Percentiles rank a stretch among this genome's conserved stretches.
phyloP scores from a whole-genome alignment of 2,888 invertebrate genomes.

The Limenitis camilla region DNA sequence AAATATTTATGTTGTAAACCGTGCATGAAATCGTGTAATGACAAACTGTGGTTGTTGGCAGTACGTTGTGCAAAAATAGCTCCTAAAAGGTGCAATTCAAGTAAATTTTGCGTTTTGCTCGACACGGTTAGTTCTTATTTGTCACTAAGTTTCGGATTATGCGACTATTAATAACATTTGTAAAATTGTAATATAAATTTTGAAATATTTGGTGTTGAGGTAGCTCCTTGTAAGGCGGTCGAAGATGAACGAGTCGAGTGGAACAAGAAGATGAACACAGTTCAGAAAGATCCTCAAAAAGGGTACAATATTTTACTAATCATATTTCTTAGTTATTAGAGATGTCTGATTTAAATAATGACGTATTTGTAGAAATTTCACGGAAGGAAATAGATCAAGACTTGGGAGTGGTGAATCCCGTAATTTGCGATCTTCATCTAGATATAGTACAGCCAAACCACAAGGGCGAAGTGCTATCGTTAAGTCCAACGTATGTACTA shows the following conservation, averaged over 20 bases:
- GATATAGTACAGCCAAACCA: conserved; percentile 27
- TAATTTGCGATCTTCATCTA: conserved; percentile 28
- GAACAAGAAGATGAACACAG: conserved; percentile 34
- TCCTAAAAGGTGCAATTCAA: conserved; percentile 38
- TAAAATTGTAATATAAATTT: background rate
- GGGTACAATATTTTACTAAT: conserved; percentile 30
- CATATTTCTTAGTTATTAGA: too few relatives aligned
- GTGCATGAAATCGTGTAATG: conserved; percentile 35
- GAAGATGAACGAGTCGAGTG: conserved; percentile 44
- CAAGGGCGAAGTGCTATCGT: conserved; percentile 23
- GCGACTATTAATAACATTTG: background rate
- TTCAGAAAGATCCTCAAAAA: conserved; percentile 24
- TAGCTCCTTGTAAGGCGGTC: conserved; percentile 46
- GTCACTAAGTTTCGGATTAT: background rate
- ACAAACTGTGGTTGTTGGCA: conserved; percentile 48
- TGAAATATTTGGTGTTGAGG: conserved; percentile 24
- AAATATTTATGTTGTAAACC: conserved; percentile 40
- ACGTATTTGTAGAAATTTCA: conserved; percentile 29
- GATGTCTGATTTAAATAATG: background rate
- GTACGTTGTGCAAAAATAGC: conserved; percentile 55
- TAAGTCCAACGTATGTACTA: conserved; percentile 11
- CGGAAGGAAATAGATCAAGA: conserved; percentile 30
- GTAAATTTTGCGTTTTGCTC: conserved; percentile 41
- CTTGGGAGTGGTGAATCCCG: conserved; percentile 48
- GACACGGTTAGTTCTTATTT: conserved; percentile 45